Evolutionary conservation across 2,113 vertebrate genomes (phyloP), one percentile per base, ranked within the genome.

Genomic region (Coracopsis vasa): DNA sequence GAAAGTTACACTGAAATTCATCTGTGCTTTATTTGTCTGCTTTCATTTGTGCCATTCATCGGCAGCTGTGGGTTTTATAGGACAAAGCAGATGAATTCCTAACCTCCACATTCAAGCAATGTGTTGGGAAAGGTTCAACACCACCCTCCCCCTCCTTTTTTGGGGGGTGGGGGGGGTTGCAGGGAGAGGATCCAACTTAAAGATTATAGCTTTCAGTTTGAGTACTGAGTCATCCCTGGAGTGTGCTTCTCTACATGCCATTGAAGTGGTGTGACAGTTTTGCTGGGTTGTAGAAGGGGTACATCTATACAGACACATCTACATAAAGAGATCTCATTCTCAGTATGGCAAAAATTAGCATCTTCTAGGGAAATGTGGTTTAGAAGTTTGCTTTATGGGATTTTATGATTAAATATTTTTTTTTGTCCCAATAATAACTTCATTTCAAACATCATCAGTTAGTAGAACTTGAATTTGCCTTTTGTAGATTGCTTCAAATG

Each of bases 1-100:
- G 78, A 92, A 97, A 95, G 88, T 95, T 94, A 65, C 73, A 29
- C 95, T 96, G 95, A 95, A 97, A 91, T 96, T 97, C 66, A 90
- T 95, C 88, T 85, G 70, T 70, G 65, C 77, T 83, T 94, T 75
- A 81, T 95, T 96, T 84, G 28, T 82, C 80, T 91, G 62, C 80
- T 88, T 92, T 92, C 79, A 47, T 93, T 94, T 81, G 66, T 80
- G 80, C 37, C 70, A 61, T 95, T 97, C 92, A 62, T 27, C n/a
- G 80, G 81, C 84, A 93, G 89, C 92, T 84, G 67, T 74, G 42
- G 58, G 73, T 91, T 96, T 71, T 31, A 13, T 14, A 48, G 86
- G 66, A 93, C 73, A 62, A 75, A 86, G 72, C 19, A 87, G 80
- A 81, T 89, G 31, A 92, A 94, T 95, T 92, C 83, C 25, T 91